These are phyloP conservation scores for Cantharis rustica DNA, from an alignment of 2,888 invertebrate species.

Conservation along the genomic window DNA sequence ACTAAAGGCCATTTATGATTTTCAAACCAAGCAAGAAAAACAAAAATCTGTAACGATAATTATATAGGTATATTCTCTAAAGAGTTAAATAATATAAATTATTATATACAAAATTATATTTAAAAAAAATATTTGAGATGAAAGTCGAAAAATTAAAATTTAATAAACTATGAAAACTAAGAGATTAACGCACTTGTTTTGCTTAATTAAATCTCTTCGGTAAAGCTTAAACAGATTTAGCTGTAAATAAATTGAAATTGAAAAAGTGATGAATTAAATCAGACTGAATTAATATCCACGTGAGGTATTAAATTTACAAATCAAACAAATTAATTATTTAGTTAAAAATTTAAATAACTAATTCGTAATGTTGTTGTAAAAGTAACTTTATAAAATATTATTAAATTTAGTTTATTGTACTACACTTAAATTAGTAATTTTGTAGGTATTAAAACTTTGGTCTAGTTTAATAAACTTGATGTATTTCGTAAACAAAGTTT, in stretches of 20 bases:
- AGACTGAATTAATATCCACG: neutral
- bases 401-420: neutral
- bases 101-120: no score
- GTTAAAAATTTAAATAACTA: neutral
- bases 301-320: neutral
- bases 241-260: neutral
- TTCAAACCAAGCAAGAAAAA: no score
- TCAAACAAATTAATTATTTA: neutral
- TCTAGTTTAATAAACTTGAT: neutral
- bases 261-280: no score
- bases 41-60: no score
- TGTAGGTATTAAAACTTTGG: neutral
- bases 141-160: no score
- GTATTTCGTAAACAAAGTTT: neutral
- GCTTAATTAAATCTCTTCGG: neutral
- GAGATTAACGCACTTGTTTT: no score
- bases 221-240: neutral
- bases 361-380: neutral
- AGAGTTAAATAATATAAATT: no score
- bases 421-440: neutral
- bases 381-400: neutral
- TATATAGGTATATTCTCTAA: no score
- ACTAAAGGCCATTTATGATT: no score
- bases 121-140: no score
- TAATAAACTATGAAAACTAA: no score